Percentiles rank a stretch among this genome's conserved stretches.
Evolutionary conservation across 2,113 vertebrate species (phyloP).

Genomic region (Miniopterus natalensis): DNA sequence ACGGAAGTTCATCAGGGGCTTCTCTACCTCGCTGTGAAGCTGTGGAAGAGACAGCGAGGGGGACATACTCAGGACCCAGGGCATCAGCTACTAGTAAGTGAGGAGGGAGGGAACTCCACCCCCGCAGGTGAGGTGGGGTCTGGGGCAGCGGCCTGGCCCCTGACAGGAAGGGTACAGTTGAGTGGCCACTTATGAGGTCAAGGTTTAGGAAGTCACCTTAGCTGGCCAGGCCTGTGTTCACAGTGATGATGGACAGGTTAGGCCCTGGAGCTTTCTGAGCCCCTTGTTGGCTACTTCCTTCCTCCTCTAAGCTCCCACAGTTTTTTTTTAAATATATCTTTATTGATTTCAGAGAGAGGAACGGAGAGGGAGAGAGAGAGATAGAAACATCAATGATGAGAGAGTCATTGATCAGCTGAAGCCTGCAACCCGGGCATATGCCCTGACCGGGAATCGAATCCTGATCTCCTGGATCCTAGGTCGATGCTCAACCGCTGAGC

Average conservation of each 20-base stretch:
- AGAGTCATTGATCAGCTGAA: no score
- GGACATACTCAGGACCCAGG: neutral
- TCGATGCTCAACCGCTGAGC: no score
- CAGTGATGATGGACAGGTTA: neutral
- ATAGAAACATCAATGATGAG: no score
- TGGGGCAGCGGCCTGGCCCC: neutral
- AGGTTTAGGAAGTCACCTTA: no score
- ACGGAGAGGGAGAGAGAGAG: no score
- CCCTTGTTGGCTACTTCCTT: neutral
- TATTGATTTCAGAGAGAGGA: no score
- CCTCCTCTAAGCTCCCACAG: neutral
- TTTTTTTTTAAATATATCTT: no score
- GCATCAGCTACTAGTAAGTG: rapidly evolving
- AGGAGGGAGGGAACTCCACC: neutral
- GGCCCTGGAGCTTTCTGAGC: neutral
- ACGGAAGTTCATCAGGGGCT: conserved; percentile 95
- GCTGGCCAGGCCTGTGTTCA: no score
- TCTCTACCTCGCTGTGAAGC: conserved; percentile 99
- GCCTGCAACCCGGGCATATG: no score
- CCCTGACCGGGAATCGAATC: no score
- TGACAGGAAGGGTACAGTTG: neutral
- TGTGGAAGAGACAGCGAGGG: conserved; percentile 72
- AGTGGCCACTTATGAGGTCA: rapidly evolving
- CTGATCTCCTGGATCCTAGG: no score
- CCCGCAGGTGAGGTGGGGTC: rapidly evolving